phyloP scores from a whole-genome alignment of 2,797 vertebrate species.

The Catharus ustulatus region DNA sequence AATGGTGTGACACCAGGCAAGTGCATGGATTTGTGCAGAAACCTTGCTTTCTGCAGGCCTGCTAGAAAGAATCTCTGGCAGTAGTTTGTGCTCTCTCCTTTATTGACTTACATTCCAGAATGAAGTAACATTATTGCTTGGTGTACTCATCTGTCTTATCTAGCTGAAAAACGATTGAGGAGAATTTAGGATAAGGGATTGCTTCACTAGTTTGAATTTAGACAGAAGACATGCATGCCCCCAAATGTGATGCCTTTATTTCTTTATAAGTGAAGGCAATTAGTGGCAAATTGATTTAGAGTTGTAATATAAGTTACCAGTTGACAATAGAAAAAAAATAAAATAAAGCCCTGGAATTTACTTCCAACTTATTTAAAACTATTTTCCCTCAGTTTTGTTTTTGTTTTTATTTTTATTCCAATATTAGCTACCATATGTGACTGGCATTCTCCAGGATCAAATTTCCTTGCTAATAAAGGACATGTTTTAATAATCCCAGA shows the following conservation, averaged over 20 bases:
- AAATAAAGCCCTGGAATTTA: not conserved
- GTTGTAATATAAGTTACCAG: not conserved
- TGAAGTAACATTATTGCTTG: not conserved
- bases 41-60: not conserved
- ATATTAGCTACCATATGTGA: not conserved
- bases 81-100: not conserved
- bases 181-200: not conserved
- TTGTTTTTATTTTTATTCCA: not conserved
- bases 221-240: not conserved
- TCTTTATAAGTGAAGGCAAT: not conserved
- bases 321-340: not conserved
- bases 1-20: not conserved
- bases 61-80: not conserved
- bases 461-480: not conserved
- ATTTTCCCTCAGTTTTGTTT: not conserved
- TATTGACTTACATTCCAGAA: not conserved
- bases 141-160: not conserved
- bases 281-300: not conserved
- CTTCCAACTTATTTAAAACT: not conserved
- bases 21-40: not conserved
- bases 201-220: not conserved
- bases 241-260: not conserved
- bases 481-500: not conserved
- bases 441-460: not conserved
- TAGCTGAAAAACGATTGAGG: not conserved